Base-by-base conservation (phyloP, 2,888 invertebrate species). In the Clostera curtula region DNA sequence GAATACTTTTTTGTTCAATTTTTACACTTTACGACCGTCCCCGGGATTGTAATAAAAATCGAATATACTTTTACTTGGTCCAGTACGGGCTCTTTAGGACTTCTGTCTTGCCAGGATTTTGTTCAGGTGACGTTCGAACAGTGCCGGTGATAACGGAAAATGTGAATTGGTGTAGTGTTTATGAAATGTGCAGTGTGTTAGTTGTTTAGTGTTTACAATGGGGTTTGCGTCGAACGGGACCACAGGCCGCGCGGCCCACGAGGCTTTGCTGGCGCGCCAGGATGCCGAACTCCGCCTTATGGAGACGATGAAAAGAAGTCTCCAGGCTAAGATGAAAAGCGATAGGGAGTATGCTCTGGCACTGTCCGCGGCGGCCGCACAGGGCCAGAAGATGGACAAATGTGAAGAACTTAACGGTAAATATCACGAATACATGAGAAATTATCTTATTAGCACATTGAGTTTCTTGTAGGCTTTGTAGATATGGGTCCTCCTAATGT, bases 281-380 rank as follows among this genome's bases (percentile, higher is more conserved):
- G 97, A 97, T 69, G 94, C 95, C 10, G 97, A 97, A 79, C 86
- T 97, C 32, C 88, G 95, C 45, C 89, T 97, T 24, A 88, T 97
- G 86, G 97, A 97, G 64, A 91, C 91, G 40, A 95, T 97, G 90
- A 92, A 93, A 59, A 85, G 95, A 38, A 95, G 95, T 56, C 87
- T 97, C 31, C 87, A 90, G 46, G 89, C 91, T 46, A 93, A 96
- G 80, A 91, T 96, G 66, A 95, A 96, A 75, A 93, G 93, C 60
- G 97, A 97, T 70, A 87, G 93, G 46, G 96, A 97, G 60, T 97
- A 97, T 71, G 93, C 96, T 1, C 85, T 91, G 17, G 92, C 93
- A 6, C 87, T 97, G 29, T 88, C 89, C 30, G 88, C 91, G n/a
- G 90, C 93, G 12, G 92, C 93, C 19, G 85, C 88, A 27, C 93